Evolutionary conservation across 2,797 vertebrate species (phyloP).

Genomic region (Urocyon cinereoargenteus): DNA sequence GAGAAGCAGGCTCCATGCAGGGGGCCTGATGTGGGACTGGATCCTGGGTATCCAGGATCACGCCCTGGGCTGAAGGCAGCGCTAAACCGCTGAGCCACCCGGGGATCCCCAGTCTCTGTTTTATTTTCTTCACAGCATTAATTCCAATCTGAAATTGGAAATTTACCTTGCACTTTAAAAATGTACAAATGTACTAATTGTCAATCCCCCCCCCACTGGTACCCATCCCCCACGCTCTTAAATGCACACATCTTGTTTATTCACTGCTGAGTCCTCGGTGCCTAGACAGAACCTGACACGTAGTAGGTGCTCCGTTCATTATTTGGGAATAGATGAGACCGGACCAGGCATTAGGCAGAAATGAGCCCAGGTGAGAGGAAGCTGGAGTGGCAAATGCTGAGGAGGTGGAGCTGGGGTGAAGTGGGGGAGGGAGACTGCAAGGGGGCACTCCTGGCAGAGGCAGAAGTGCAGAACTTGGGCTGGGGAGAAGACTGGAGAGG

Average conservation of each 20-base stretch:
- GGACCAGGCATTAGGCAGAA: neutral
- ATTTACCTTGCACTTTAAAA: conserved; percentile 64
- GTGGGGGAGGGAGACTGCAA: neutral
- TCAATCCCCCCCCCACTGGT: neutral
- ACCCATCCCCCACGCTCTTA: neutral
- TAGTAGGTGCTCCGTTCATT: neutral
- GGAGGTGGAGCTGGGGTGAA: neutral
- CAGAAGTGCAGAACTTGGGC: neutral
- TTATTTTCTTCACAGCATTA: conserved; percentile 40
- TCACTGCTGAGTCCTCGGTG: neutral
- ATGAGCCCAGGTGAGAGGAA: neutral
- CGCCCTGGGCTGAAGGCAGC: no score
- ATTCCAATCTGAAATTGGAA: neutral
- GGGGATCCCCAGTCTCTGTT: neutral
- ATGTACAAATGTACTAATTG: neutral
- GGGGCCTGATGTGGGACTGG: no score
- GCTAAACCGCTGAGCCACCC: no score
- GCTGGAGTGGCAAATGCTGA: neutral
- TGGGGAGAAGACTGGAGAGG: neutral
- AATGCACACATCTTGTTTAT: neutral
- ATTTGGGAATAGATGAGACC: neutral
- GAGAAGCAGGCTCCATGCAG: no score
- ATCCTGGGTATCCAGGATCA: no score
- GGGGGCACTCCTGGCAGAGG: neutral
- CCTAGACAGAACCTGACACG: neutral